Conservation (phyloP, 2,113 vertebrate species). For the Istiophorus platypterus region DNA sequence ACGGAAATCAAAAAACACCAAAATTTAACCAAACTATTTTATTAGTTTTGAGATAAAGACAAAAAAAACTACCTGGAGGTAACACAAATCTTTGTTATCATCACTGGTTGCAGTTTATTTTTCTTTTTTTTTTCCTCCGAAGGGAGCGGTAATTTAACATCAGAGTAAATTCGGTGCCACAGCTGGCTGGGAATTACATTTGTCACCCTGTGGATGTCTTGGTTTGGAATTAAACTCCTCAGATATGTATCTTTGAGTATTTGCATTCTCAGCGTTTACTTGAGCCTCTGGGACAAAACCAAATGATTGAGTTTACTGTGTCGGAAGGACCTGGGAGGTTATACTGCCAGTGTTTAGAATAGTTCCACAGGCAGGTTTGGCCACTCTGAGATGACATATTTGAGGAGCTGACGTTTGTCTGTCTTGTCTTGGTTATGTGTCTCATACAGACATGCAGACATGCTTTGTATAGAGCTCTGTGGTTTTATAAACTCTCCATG, state of each 20-base stretch:
- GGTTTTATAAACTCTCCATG: slow-evolving; percentile 51
- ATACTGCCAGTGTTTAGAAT: slow-evolving; percentile 11
- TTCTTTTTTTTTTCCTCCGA: background rate
- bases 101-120: background rate
- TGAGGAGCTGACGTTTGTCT: slow-evolving; percentile 38
- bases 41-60: background rate
- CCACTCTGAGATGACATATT: slow-evolving; percentile 5
- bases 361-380: background rate
- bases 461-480: slow-evolving; percentile 52
- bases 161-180: background rate
- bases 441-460: slow-evolving; percentile 45
- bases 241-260: slow-evolving; percentile 21
- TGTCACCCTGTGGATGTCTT: slow-evolving; percentile 5
- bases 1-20: background rate
- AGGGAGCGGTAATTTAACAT: background rate
- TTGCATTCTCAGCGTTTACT: slow-evolving; percentile 41
- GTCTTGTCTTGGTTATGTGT: slow-evolving; percentile 56
- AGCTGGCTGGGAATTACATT: background rate
- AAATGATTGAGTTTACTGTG: slow-evolving; percentile 21
- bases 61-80: background rate
- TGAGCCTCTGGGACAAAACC: slow-evolving; percentile 31
- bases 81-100: slow-evolving; percentile 3
- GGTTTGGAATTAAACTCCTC: slow-evolving; percentile 10
- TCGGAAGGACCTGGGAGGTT: background rate
- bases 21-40: background rate